Evolutionary conservation across 64 coral and sea anemone species (phyloP).

Genomic region (Acropora tenuis): DNA sequence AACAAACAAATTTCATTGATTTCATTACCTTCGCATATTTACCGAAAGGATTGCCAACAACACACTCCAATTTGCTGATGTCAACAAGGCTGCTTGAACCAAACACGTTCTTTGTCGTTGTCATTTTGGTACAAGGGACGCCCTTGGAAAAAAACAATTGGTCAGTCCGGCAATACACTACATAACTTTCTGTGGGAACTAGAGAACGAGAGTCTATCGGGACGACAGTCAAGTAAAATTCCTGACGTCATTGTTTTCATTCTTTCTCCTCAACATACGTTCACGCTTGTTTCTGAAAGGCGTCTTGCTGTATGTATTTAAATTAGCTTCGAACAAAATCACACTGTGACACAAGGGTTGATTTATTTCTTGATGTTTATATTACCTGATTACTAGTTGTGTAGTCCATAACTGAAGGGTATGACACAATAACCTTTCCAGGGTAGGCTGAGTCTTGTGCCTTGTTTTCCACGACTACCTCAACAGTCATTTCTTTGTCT

Average conservation of each 20-base stretch:
- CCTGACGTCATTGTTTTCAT: too few relatives aligned
- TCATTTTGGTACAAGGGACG: slow-evolving; percentile 54
- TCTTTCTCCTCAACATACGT: too few relatives aligned
- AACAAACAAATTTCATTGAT: too few relatives aligned
- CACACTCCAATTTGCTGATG: slow-evolving; percentile 44
- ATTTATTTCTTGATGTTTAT: not conserved
- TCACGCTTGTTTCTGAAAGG: too few relatives aligned
- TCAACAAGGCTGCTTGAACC: not conserved
- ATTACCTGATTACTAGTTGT: slow-evolving; percentile 29
- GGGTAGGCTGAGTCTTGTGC: slow-evolving; percentile 90
- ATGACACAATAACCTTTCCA: slow-evolving; percentile 78
- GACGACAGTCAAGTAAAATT: too few relatives aligned
- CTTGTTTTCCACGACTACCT: slow-evolving; percentile 74
- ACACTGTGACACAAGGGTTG: too few relatives aligned
- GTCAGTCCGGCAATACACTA: not conserved
- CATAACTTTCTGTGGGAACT: too few relatives aligned
- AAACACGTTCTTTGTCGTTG: not conserved
- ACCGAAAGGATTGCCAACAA: slow-evolving; percentile 76
- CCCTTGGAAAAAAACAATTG: slow-evolving; percentile 9
- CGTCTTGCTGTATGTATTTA: too few relatives aligned
- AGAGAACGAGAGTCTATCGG: too few relatives aligned
- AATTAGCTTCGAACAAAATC: too few relatives aligned
- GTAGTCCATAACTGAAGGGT: slow-evolving; percentile 74
- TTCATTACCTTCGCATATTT: slow-evolving; percentile 62
- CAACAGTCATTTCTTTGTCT: slow-evolving; percentile 59